Evolutionary conservation across 2,113 vertebrate genomes (phyloP).

Genomic region (Orycteropus afer): DNA sequence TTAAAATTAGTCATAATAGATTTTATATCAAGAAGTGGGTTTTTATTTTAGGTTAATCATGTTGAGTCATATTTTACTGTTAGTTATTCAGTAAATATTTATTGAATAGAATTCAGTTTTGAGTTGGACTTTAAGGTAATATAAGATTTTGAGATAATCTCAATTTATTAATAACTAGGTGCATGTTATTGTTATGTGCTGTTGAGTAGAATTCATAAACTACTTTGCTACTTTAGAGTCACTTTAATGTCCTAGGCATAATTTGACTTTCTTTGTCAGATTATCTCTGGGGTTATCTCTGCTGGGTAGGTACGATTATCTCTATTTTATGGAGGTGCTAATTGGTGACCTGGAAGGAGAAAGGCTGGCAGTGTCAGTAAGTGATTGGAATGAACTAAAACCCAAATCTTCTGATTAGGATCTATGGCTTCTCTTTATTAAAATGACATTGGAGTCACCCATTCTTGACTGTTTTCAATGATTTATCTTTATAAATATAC

Average conservation of each 20-base stretch:
- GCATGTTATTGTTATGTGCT: too few relatives aligned
- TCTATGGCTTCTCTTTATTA: constrained; percentile 11
- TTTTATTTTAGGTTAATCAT: constrained; percentile 43
- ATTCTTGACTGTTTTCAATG: constrained; percentile 1
- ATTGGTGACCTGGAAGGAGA: background rate
- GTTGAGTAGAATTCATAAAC: constrained; percentile 31
- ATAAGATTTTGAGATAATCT: constrained; percentile 39
- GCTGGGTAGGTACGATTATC: background rate
- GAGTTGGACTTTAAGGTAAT: constrained; percentile 20
- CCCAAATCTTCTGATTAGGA: background rate
- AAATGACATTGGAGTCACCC: background rate
- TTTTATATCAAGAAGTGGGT: constrained; percentile 26
- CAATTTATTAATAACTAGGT: constrained; percentile 15
- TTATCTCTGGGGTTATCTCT: background rate
- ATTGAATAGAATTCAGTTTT: constrained; percentile 44
- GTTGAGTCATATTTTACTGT: constrained; percentile 7
- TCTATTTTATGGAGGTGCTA: background rate
- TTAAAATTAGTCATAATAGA: background rate
- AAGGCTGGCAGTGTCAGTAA: background rate
- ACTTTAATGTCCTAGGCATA: background rate
- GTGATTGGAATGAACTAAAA: background rate
- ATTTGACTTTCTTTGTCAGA: background rate
- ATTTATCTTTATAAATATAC: background rate
- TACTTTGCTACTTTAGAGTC: constrained; percentile 19
- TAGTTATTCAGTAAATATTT: constrained; percentile 17